Evolutionary conservation across 2,797 vertebrate genomes (phyloP).

Genomic region (Esox masquinongy): DNA sequence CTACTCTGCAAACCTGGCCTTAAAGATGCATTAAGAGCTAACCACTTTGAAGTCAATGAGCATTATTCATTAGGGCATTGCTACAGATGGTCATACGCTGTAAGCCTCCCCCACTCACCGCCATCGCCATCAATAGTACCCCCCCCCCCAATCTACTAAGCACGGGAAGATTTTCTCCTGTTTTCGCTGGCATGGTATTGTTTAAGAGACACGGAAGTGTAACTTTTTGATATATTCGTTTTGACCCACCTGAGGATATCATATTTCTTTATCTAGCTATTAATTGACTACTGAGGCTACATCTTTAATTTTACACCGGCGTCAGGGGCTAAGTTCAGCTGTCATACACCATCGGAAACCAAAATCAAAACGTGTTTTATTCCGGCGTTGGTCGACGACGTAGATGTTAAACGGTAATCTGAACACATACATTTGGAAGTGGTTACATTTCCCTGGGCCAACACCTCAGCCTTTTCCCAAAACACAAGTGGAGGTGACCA

Average conservation of each 20-base stretch:
- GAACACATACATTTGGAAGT: no score
- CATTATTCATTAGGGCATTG: constrained; percentile 69
- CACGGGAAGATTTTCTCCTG: constrained; percentile 59
- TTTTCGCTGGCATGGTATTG: constrained; percentile 26
- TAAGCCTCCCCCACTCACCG: constrained; percentile 55
- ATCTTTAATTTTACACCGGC: not conserved
- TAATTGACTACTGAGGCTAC: not conserved
- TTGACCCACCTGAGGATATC: not conserved
- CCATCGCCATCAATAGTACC: constrained; percentile 6
- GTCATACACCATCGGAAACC: no score
- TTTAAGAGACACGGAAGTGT: constrained; percentile 36
- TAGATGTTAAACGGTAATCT: no score
- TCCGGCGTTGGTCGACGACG: no score
- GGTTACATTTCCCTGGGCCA: no score
- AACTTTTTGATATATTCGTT: not conserved
- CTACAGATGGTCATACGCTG: constrained; percentile 75
- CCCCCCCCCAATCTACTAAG: constrained; percentile 59
- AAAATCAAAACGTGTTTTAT: no score
- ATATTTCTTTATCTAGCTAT: not conserved
- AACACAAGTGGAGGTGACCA: no score
- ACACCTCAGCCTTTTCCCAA: no score
- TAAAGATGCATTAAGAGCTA: constrained; percentile 77
- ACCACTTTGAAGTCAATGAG: constrained; percentile 69
- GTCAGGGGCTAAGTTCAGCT: no score
- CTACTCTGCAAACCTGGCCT: constrained; percentile 73